A percentile compares a stretch with the other conserved stretches of the same genome.
phyloP scores from a whole-genome alignment of 2,113 vertebrate species.

The Heliornis fulica region DNA sequence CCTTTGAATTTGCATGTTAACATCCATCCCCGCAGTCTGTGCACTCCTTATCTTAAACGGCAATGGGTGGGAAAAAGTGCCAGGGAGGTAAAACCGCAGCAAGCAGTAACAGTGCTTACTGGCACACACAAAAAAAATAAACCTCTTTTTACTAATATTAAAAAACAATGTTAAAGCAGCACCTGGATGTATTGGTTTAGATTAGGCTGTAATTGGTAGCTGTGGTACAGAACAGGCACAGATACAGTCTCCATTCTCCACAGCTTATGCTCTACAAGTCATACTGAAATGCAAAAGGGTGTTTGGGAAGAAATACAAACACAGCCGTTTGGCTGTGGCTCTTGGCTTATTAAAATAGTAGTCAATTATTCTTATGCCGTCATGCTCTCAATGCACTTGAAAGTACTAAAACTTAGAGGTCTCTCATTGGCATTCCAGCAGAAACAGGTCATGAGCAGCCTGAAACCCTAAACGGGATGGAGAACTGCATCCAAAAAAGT shows the following conservation, averaged over 20 bases:
- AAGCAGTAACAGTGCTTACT: neutral
- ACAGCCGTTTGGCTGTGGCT: no score
- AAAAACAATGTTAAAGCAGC: neutral
- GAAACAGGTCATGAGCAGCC: accelerated
- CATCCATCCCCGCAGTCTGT: neutral
- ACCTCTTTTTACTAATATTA: neutral
- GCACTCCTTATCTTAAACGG: neutral
- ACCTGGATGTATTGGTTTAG: neutral
- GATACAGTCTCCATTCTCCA: neutral
- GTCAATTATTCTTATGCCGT: neutral
- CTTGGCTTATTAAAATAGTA: neutral
- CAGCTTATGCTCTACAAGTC: neutral
- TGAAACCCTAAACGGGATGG: neutral
- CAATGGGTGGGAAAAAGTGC: neutral
- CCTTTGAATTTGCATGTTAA: neutral
- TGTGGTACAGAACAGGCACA: neutral
- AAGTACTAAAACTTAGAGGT: neutral
- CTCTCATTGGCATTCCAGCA: neutral
- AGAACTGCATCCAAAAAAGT: neutral
- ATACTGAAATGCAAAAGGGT: neutral
- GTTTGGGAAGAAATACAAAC: neutral
- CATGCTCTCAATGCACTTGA: neutral
- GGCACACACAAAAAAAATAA: no score
- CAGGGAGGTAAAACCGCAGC: neutral
- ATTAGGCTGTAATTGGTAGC: neutral